These are phyloP conservation scores for Piscicola geometra DNA, from an alignment of 2,888 invertebrate species.

Conservation along the genomic window DNA sequence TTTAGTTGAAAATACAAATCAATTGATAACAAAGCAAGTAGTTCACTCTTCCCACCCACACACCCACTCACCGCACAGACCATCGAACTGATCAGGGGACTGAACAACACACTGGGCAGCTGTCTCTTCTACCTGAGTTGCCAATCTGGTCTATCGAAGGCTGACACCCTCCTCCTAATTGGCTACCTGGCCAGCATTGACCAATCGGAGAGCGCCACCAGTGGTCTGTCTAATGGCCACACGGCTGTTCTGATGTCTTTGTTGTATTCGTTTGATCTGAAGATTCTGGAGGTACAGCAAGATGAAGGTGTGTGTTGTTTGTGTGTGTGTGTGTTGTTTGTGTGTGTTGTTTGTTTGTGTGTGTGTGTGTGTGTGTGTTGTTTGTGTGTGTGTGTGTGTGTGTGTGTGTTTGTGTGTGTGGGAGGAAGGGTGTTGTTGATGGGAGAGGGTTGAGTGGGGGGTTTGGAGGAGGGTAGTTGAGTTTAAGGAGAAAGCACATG, in stretches of 20 bases:
- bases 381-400: no score
- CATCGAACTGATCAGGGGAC: slow-evolving; percentile 70
- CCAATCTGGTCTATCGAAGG: slow-evolving; percentile 70
- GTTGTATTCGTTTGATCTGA: slow-evolving; percentile 76
- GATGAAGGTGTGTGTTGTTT: slow-evolving; percentile 48
- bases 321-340: neutral
- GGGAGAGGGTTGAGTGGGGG: no score
- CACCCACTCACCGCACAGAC: no score
- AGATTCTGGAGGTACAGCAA: slow-evolving; percentile 62
- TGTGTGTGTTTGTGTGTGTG: no score
- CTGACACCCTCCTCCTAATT: slow-evolving; percentile 62
- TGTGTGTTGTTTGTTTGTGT: no score
- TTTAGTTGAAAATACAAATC: neutral
- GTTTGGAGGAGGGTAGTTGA: no score
- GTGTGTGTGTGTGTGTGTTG: no score
- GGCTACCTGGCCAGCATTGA: slow-evolving; percentile 47
- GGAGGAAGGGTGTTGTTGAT: no score
- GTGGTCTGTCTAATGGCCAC: slow-evolving; percentile 73
- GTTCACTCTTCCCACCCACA: slow-evolving; percentile 14
- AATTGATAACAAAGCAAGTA: neutral
- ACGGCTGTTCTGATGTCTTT: slow-evolving; percentile 76
- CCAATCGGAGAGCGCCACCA: slow-evolving; percentile 58
- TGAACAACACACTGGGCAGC: slow-evolving; percentile 69
- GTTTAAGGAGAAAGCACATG: no score
- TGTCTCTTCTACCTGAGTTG: slow-evolving; percentile 73